Conservation (phyloP, 2,113 vertebrate genomes). For the Lophura nycthemera region DNA sequence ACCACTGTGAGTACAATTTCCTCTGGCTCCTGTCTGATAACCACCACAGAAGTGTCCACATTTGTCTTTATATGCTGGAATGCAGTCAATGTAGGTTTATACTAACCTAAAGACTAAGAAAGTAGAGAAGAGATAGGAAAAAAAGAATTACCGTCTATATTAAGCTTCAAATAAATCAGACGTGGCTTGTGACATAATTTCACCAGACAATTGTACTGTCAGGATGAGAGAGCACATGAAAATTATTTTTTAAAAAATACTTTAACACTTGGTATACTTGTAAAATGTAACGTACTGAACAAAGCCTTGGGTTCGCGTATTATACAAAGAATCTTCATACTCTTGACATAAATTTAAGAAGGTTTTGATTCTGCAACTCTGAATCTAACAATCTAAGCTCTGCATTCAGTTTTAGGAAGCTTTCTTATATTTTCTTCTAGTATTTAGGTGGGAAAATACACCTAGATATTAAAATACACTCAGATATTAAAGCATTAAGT, state of each 20-base stretch:
- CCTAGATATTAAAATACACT: background rate
- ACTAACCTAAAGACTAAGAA: background rate
- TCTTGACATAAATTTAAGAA: background rate
- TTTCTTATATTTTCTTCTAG: background rate
- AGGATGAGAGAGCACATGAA: constrained; percentile 21
- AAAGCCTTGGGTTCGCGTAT: background rate
- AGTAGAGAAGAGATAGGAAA: background rate
- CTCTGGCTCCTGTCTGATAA: background rate
- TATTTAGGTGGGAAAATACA: background rate
- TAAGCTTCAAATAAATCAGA: constrained; percentile 44
- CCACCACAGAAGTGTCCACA: background rate
- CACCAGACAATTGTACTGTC: background rate
- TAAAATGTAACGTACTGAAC: background rate
- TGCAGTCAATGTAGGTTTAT: background rate
- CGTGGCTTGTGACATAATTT: constrained; percentile 24
- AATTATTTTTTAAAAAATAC: too few relatives aligned
- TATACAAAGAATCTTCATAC: background rate
- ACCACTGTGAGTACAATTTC: background rate
- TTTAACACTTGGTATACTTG: constrained; percentile 24
- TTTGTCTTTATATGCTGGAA: background rate
- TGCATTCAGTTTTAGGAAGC: background rate
- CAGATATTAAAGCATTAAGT: background rate
- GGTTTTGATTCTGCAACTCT: background rate
- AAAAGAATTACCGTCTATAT: background rate
- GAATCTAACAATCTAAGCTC: background rate